A percentile compares a stretch with the other conserved stretches of the same genome.
Conservation (phyloP, 2,113 vertebrate genomes). For the Sebastes fasciatus region DNA sequence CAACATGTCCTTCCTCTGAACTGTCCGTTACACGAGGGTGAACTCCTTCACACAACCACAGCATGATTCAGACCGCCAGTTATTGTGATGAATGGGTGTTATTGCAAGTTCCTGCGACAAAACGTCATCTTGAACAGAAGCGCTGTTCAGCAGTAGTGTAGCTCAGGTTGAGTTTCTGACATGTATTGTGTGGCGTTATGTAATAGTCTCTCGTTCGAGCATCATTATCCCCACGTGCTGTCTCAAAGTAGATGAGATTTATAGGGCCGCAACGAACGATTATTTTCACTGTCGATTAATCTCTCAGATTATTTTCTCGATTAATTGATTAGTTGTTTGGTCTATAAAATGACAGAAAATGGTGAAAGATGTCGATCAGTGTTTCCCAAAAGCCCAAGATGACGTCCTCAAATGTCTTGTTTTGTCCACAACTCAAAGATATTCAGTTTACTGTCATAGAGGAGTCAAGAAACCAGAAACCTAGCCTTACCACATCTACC, state of each 20-base stretch:
- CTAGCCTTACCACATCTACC: too few species aligned
- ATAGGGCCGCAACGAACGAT: too few species aligned
- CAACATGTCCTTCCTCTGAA: conserved; percentile 36
- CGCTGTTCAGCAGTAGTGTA: conserved; percentile 8
- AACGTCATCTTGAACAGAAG: conserved; percentile 7
- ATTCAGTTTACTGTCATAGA: too few species aligned
- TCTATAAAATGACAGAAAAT: too few species aligned
- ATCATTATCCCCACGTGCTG: conserved; percentile 34
- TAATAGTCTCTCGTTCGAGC: conserved; percentile 54
- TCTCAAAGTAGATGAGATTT: conserved; percentile 41
- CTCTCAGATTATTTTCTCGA: too few species aligned
- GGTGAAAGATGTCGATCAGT: too few species aligned
- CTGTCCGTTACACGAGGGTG: conserved; percentile 22
- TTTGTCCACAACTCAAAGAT: too few species aligned
- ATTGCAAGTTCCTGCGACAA: background rate
- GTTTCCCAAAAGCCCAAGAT: too few species aligned
- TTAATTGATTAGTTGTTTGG: too few species aligned
- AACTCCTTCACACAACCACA: conserved; percentile 29
- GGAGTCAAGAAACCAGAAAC: too few species aligned
- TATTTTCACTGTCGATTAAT: too few species aligned
- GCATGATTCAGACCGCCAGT: conserved; percentile 33
- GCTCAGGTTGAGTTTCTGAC: conserved; percentile 13
- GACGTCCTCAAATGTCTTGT: too few species aligned
- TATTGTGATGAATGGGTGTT: conserved; percentile 28
- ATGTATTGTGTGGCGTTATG: conserved; percentile 32